Percentiles rank a stretch among this genome's conserved stretches.
Evolutionary conservation across 64 coral and sea anemone genomes (phyloP).

Genomic region (Pocillopora verrucosa): DNA sequence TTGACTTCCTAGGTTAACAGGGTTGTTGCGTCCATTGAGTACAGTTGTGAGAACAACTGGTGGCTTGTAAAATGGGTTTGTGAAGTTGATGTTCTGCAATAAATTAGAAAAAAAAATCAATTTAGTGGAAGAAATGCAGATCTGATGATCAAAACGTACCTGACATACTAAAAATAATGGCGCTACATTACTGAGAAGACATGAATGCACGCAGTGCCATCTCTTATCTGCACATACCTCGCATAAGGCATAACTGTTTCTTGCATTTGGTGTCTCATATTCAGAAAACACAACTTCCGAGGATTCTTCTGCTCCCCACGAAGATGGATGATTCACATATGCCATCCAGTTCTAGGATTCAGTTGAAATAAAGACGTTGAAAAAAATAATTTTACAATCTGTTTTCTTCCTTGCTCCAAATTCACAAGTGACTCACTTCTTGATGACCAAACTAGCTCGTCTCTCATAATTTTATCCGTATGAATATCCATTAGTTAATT

Average conservation of each 20-base stretch:
- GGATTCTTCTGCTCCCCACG: background rate
- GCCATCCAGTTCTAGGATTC: conserved; percentile 23
- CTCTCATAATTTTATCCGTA: no score
- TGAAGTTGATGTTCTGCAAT: conserved; percentile 22
- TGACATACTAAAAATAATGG: background rate
- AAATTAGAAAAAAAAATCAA: background rate
- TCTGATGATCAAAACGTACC: background rate
- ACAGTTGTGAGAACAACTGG: conserved; percentile 36
- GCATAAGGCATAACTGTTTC: background rate
- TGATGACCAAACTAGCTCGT: no score
- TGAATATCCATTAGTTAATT: no score
- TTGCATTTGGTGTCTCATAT: background rate
- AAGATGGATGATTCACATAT: background rate
- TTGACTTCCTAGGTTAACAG: background rate
- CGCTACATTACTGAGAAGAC: no score
- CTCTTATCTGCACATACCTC: background rate
- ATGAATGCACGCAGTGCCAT: no score
- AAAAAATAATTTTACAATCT: background rate
- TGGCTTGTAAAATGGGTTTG: conserved; percentile 7
- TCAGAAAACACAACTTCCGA: background rate
- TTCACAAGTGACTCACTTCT: background rate
- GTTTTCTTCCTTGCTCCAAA: no score
- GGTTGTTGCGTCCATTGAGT: conserved; percentile 7
- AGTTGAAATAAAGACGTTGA: background rate
- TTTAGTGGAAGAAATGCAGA: background rate